Conservation (phyloP, 2,888 invertebrate genomes). For the Macrophya alboannulata region DNA sequence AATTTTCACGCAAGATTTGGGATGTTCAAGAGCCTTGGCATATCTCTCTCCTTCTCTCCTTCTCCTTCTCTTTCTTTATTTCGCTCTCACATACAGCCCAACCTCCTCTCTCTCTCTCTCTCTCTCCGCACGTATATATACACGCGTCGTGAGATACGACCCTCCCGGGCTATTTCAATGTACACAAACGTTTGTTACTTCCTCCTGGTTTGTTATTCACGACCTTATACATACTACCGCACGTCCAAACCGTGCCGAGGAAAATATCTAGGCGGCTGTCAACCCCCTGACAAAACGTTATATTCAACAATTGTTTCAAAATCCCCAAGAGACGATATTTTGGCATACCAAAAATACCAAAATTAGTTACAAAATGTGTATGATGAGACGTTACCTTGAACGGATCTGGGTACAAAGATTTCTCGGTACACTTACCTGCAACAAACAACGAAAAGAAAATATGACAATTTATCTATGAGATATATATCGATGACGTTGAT, state of each 20-base stretch:
- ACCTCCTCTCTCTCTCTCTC: background rate
- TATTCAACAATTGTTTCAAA: slow-evolving; percentile 38
- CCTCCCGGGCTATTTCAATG: slow-evolving; percentile 77
- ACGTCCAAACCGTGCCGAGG: background rate
- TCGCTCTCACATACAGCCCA: background rate
- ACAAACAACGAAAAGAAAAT: slow-evolving; percentile 63
- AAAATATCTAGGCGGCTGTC: slow-evolving; percentile 27
- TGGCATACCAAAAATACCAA: no score
- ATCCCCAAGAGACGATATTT: background rate
- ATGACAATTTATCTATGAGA: no score
- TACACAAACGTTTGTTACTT: slow-evolving; percentile 79
- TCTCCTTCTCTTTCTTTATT: background rate
- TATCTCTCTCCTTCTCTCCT: slow-evolving; percentile 57
- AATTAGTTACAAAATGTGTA: no score
- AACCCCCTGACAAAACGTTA: slow-evolving; percentile 35
- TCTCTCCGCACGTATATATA: background rate
- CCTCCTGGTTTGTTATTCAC: slow-evolving; percentile 78
- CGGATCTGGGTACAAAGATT: slow-evolving; percentile 59
- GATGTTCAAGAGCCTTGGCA: slow-evolving; percentile 64
- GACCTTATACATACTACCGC: slow-evolving; percentile 25
- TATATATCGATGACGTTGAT: background rate
- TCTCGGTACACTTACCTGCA: slow-evolving; percentile 71
- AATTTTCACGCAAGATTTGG: slow-evolving; percentile 80
- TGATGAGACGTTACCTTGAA: background rate
- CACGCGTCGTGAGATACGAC: slow-evolving; percentile 74